Conservation (phyloP, 1,140 invertebrate species). For the Dendrolimus punctatus region DNA sequence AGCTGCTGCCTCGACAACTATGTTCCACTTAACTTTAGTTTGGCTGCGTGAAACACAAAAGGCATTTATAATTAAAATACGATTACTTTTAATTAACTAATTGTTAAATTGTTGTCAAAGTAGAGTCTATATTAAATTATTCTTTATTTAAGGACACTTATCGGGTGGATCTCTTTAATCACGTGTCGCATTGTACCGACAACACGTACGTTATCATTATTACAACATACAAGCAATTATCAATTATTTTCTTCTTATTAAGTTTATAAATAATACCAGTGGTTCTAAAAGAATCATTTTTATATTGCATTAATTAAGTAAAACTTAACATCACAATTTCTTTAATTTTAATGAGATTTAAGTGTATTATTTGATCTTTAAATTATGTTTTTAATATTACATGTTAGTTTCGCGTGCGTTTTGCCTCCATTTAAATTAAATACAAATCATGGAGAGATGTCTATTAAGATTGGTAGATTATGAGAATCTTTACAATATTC, state of each 20-base stretch:
- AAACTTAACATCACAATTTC: no score
- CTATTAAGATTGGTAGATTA: no score
- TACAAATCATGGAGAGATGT: no score
- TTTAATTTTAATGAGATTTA: no score
- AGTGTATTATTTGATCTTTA: no score
- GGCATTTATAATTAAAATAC: constrained; percentile 36
- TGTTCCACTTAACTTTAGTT: constrained; percentile 18
- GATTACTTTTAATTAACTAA: constrained; percentile 28
- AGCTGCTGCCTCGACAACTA: background rate
- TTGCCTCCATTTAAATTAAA: no score
- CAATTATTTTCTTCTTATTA: background rate
- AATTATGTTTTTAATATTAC: no score
- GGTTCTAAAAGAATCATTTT: constrained; percentile 6
- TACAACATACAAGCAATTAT: no score
- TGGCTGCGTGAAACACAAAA: constrained; percentile 27
- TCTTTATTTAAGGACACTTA: constrained; percentile 22
- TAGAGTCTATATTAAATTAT: constrained; percentile 47
- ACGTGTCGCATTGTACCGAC: background rate
- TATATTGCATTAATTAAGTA: no score
- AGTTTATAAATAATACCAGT: constrained; percentile 10
- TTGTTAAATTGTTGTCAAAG: constrained; percentile 38
- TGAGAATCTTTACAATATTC: constrained; percentile 10
- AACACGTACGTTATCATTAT: background rate
- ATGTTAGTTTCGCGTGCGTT: no score
- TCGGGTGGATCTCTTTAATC: constrained; percentile 9